Base-by-base conservation (phyloP, 2,797 vertebrate genomes). In the Mareca strepera region DNA sequence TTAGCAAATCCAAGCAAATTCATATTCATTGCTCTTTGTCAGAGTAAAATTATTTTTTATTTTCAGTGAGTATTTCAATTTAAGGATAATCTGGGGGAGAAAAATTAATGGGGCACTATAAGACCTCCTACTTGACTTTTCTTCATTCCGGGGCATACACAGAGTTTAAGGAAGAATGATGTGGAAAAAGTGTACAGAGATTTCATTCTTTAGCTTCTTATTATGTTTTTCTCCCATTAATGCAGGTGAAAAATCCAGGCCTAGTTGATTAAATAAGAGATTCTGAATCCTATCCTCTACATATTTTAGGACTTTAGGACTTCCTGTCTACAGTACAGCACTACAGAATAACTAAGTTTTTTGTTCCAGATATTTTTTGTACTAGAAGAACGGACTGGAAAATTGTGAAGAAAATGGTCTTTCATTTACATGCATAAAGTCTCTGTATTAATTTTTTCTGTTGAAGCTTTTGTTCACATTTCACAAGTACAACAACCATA, bases 41-140 rank as follows among this genome's bases (percentile, higher is more conserved):
- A 73, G 55, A 69, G 33, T 53, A 83, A 95, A 91, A 83, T 91
- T 90, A 88, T 46, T 69, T 94, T 93, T 88, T 66, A 78, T 58
- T 74, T 48, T 56, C 13, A 46, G 67, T n/a, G 74, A 95, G 33
- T 73, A 66, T 69, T 79, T 63, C 23, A 79, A 92, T 90, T 86
- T 90, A 84, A 92, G 66, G 46, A 84, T 43, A 93, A 83, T 92
- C 77, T 66, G 17, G 44, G 52, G 20, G 17, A 52, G 76, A 78
- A 33, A 88, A 79, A 48, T 10, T 68, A 58, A 76, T 29, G 43
- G 14, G 31, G 26, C 69, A 25, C 10, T 64, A 1, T 35, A 88
- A 88, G 50, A 88, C 33, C 28, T 76, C n/a, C 80, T 60, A 82
- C 66, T 66, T 81, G 29, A 35, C 16, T 83, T 39, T 73, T 9